A percentile compares a stretch with the other conserved stretches of the same genome.
These are phyloP conservation scores for Vicugna pacos DNA, from an alignment of 2,113 vertebrate genomes.

Conservation along the genomic window DNA sequence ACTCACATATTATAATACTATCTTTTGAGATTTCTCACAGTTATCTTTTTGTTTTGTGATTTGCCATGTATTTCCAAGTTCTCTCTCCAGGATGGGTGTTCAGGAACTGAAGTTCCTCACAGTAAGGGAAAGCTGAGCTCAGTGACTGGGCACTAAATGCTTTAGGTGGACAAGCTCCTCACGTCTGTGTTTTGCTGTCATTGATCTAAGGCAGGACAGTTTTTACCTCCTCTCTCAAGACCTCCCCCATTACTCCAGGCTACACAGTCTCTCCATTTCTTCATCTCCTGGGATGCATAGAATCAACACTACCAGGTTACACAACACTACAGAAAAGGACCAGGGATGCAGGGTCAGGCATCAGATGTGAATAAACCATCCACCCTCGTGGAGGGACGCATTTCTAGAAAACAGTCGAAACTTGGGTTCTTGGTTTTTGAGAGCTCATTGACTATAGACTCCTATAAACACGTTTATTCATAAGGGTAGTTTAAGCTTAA, in stretches of 20 bases:
- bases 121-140: neutral
- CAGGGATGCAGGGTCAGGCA: neutral
- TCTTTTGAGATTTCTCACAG: neutral
- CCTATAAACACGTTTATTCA: neutral
- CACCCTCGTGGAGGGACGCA: fast-evolving
- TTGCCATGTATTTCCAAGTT: neutral
- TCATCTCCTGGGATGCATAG: neutral
- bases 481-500: neutral
- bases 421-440: neutral
- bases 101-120: neutral
- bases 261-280: neutral
- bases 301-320: neutral
- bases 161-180: neutral
- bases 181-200: neutral
- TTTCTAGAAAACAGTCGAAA: neutral
- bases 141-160: too few relatives aligned
- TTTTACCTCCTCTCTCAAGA: neutral
- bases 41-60: neutral
- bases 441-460: neutral
- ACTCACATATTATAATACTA: neutral
- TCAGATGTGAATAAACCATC: neutral
- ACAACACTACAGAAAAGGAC: neutral
- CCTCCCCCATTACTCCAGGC: neutral
- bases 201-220: neutral
- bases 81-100: neutral